phyloP scores from a whole-genome alignment of 2,797 vertebrate genomes.

The Molossus molossus region DNA sequence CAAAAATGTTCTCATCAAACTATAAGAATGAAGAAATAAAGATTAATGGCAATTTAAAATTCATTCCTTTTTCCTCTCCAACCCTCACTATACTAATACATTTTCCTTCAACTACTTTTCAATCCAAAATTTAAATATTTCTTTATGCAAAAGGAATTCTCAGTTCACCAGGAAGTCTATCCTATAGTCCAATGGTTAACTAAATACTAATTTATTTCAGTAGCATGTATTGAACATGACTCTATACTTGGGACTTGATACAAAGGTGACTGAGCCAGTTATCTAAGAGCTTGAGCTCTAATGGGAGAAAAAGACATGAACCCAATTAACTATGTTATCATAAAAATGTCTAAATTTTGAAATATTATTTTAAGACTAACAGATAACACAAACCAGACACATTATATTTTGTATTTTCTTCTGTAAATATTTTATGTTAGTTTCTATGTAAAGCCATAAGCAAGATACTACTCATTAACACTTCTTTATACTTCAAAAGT shows the following conservation, averaged over 20 bases:
- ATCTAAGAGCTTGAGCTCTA: conserved; percentile 55
- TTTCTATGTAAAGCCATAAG: conserved; percentile 59
- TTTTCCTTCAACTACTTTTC: conserved; percentile 50
- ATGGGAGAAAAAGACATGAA: conserved; percentile 16
- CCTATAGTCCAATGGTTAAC: background rate
- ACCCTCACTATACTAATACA: background rate
- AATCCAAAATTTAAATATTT: conserved; percentile 36
- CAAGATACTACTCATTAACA: background rate
- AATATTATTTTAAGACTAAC: conserved; percentile 22
- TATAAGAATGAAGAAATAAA: conserved; percentile 87
- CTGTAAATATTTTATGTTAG: conserved; percentile 46
- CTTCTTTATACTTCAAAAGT: conserved; percentile 24
- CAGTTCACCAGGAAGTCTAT: conserved; percentile 45
- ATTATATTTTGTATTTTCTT: conserved; percentile 47
- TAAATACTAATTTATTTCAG: conserved; percentile 66
- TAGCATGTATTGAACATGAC: conserved; percentile 10
- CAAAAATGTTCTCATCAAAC: conserved; percentile 96
- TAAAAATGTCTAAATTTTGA: conserved; percentile 37
- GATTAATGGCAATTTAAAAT: conserved; percentile 27
- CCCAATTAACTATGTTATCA: conserved; percentile 38
- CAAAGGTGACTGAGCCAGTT: conserved; percentile 2
- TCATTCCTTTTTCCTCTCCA: background rate
- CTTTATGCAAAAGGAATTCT: conserved; percentile 50
- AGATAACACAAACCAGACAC: conserved; percentile 1
- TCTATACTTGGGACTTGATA: background rate